Base-by-base conservation (phyloP, 1,140 invertebrate species). In the Atta texana region DNA sequence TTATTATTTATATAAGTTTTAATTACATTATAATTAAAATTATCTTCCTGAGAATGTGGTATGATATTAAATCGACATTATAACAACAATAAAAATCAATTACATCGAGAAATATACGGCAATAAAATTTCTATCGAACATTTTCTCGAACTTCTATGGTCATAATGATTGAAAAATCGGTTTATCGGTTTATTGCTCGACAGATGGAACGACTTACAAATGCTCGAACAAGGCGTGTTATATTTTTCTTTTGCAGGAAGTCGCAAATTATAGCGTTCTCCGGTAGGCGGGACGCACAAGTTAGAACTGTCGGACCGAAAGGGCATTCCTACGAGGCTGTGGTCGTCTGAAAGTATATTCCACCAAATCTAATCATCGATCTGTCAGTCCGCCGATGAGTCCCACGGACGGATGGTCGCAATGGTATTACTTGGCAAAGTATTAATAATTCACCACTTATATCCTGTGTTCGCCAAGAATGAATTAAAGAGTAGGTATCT, bases 321-420 rank as follows among this genome's bases (percentile, higher is more conserved):
- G 59, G 87, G 68, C 66, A 76, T 88, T 81, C 24, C 72, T 51
- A 91, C 12, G 28, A 90, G 76, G 87, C 82, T 91, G 89, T 90
- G 87, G 75, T 86, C 90, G 75, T 68, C 49, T 76, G 89, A 86
- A 91, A 88, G 72, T 90, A 90, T 80, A 87, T 59, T 39, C 34
- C 31, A 53, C 66, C 39, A 63, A 80, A 89, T 75, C 28, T 57
- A 71, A 71, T 74, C 69, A 55, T 78, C n/a, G 31, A 12, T 74
- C 21, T 84, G n/a, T 39, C 39, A 84, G 24, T 74, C 39, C 64
- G 64, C 51, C 31, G 68, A 59, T 24, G 24, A 74, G 12, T 81
- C 18, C 7, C 49, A 61, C 12, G 76, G 44, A 66, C n/a, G 55
- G 39, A 31, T 12, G 49, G 55, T 84, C 24, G 39, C 55, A 51